Evolutionary conservation across 2,888 invertebrate species (phyloP), one percentile per base, ranked within the genome.

Genomic region (Asteroscopus sphinx): DNA sequence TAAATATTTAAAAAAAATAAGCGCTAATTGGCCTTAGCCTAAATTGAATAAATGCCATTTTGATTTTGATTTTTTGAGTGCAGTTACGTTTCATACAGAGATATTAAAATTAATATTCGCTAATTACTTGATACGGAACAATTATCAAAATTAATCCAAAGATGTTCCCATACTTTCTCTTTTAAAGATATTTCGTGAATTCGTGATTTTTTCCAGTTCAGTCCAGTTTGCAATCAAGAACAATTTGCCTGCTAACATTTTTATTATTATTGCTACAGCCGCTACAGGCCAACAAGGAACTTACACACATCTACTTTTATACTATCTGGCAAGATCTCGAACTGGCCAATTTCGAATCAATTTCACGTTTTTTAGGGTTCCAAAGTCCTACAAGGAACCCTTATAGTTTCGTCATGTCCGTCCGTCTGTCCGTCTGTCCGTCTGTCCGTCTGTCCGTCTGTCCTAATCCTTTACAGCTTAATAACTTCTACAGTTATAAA

Each of bases 191-290:
- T 57, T 62, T 25, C 42, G 47, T 59, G 28, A 36, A 55, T 62
- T 25, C 42, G 47, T 59, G 28, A 59, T 68, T 60, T 51, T 55
- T 41, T 64, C 21, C 46, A 63, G 60, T 71, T 65, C 40, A 54
- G 39, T 46, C 12, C 41, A 68, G 54, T 73, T 44, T 15, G 37
- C 59, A 70, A 68, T 60, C 41, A 72, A 63, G 21, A 54, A 39
- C 35, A 52, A 39, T 58, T 63, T 48, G 41, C 46, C 40, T 56
- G 49, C 35, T 33, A 28, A 61, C 7, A 52, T 52, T 54, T 68
- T 56, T 65, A 61, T 58, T 56, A 45, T 48, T 48, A 60, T 49
- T 56, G 36, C 25, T 1, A 3, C 15, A 8, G n/a, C n/a, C n/a
- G n/a, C n/a, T n/a, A n/a, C n/a, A 11, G 48, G 52, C 61, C 41